These are phyloP conservation scores for Dendrolimus pini DNA, from an alignment of 2,888 invertebrate genomes.

Conservation along the genomic window DNA sequence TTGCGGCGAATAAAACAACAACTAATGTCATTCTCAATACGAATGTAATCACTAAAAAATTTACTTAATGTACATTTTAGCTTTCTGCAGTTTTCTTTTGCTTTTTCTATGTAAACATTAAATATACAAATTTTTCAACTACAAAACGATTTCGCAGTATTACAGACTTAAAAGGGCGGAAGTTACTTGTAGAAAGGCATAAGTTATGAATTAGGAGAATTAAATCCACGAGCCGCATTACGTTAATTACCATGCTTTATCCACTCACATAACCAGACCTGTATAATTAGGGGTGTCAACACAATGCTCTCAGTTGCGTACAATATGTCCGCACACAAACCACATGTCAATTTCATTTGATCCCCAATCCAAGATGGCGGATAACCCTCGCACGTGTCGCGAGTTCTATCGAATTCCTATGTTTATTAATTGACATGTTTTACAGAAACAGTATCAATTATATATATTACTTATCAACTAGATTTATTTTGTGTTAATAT, in stretches of 20 bases:
- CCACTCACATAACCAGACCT: constrained; percentile 54
- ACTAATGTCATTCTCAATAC: too few relatives aligned
- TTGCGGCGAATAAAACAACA: too few relatives aligned
- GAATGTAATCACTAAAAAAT: too few relatives aligned
- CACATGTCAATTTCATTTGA: constrained; percentile 75
- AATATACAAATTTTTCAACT: too few relatives aligned
- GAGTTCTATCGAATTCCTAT: constrained; percentile 51
- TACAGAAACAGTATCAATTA: constrained; percentile 51
- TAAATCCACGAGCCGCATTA: constrained; percentile 48
- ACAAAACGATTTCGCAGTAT: too few relatives aligned
- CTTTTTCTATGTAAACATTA: too few relatives aligned
- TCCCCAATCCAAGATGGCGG: constrained; percentile 69
- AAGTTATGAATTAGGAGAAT: constrained; percentile 27
- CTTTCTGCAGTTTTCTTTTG: too few relatives aligned
- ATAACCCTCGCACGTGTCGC: constrained; percentile 40
- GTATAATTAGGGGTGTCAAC: constrained; percentile 72
- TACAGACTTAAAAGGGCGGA: too few relatives aligned
- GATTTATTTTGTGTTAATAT: constrained; percentile 24
- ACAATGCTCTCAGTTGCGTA: constrained; percentile 57
- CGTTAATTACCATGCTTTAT: constrained; percentile 63
- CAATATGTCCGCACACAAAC: constrained; percentile 64
- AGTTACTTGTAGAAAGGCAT: background rate
- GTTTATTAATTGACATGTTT: constrained; percentile 66
- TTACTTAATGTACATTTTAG: too few relatives aligned
- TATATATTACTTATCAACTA: constrained; percentile 37